Conservation (phyloP, 2,888 invertebrate species). For the Gymnosoma rotundatum region DNA sequence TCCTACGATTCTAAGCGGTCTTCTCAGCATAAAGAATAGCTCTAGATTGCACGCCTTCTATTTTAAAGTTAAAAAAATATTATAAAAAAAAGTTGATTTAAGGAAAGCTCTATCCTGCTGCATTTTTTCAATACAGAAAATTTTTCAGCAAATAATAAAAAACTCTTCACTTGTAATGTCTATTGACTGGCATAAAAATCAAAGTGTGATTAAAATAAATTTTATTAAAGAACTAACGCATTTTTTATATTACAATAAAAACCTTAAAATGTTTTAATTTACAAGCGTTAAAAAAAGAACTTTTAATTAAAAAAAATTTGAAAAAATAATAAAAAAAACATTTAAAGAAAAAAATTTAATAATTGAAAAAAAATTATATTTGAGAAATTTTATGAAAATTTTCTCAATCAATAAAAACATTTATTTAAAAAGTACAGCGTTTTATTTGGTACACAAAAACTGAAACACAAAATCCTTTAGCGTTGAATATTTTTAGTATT, state of each 20-base stretch:
- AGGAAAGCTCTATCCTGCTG: constrained; percentile 20
- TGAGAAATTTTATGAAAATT: neutral
- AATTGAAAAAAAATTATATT: neutral
- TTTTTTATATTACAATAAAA: constrained; percentile 31
- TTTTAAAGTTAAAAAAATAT: constrained; percentile 17
- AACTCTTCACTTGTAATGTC: constrained; percentile 67
- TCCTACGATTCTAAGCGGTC: constrained; percentile 2
- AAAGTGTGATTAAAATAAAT: constrained; percentile 49
- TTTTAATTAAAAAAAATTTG: neutral
- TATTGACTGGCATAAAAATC: constrained; percentile 64
- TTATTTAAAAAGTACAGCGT: neutral
- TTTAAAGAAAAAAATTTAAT: neutral
- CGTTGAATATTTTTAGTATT: too few relatives aligned
- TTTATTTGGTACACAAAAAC: neutral
- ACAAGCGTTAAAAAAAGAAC: neutral
- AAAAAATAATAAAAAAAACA: neutral
- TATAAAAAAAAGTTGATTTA: constrained; percentile 23
- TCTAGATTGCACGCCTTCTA: constrained; percentile 24
- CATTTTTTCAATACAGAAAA: constrained; percentile 41
- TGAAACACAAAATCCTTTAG: neutral
- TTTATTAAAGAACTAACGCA: constrained; percentile 33
- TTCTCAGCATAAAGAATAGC: constrained; percentile 5
- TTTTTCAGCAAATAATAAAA: constrained; percentile 2
- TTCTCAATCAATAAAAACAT: constrained; percentile 9
- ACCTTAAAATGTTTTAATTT: constrained; percentile 52